Evolutionary conservation across 2,113 vertebrate genomes (phyloP), one percentile per base, ranked within the genome.

Genomic region (Sturnira hondurensis): DNA sequence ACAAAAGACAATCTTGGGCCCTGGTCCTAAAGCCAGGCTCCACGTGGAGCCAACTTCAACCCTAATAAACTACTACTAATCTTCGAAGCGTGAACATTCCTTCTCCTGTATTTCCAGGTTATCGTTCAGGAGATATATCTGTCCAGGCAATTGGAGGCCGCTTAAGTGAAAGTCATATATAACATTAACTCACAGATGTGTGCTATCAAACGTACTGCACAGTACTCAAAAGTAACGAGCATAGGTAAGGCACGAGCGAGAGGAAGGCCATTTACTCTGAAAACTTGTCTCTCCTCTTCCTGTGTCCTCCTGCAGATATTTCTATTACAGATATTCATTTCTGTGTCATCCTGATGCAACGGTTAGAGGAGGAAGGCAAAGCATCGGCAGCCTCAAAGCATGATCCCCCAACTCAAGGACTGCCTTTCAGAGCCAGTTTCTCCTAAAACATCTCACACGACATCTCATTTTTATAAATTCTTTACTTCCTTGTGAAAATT

Each of bases 401-500:
- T 36, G 22, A 52, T 63, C 24, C 54, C 58, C 41, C 9, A 31
- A 33, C 20, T 24, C 47, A 65, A 16, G 7, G 19, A n/a, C 78
- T 58, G 56, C 50, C 50, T 71, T 22, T 68, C 36, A 38, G 38
- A 86, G 56, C 28, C 41, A 38, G 16, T 43, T 78, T 61, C 93
- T 89, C 73, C 74, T 45, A 50, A 87, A 76, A 96, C 19, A 8
- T 65, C 33, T 90, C 90, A 89, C 7, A 38, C 24, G 70, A 36
- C 22, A 82, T 81, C 45, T 93, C 22, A 36, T 58, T 91, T 95
- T 95, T 52, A 93, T 71, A 92, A 93, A 85, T 67, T 82, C 82
- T 80, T 81, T 47, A 81, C 61, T 95, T 78, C 31, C 88, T 86
- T 81, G 84, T 31, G 36, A 78, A 95, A 97, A 93, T 54, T n/a